Evolutionary conservation across 2,888 invertebrate species (phyloP).

Genomic region (Tethea ocularis): DNA sequence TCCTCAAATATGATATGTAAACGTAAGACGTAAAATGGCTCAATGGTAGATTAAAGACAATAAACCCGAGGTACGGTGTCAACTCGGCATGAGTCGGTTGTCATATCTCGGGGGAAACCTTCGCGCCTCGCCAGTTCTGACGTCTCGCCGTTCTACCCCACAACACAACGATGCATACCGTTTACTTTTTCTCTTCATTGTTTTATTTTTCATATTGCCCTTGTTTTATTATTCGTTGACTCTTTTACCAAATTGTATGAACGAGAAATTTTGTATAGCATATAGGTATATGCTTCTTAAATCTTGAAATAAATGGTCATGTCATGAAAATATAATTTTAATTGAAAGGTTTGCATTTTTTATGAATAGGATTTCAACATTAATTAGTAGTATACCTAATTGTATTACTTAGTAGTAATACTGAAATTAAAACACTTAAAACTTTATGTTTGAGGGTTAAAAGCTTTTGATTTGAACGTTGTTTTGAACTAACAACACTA

Average conservation of each 20-base stretch:
- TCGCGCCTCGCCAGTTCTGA: conserved; percentile 11
- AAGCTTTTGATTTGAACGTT: too few relatives aligned
- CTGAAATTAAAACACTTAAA: conserved; percentile 24
- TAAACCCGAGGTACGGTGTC: conserved; percentile 41
- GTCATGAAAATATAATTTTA: too few relatives aligned
- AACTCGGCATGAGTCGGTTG: conserved; percentile 27
- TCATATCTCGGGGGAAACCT: conserved; percentile 29
- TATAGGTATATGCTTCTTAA: not conserved
- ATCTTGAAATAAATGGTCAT: too few relatives aligned
- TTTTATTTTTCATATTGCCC: conserved; percentile 19
- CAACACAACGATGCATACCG: conserved; percentile 18
- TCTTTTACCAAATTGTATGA: not conserved
- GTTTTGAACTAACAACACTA: conserved; percentile 75
- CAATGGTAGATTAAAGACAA: conserved; percentile 39
- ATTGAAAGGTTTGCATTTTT: too few relatives aligned
- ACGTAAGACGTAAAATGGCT: not conserved
- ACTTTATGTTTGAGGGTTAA: conserved; percentile 66
- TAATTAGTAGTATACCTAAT: too few relatives aligned
- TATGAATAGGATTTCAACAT: too few relatives aligned
- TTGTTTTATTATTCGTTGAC: conserved; percentile 1
- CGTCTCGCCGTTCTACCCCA: conserved; percentile 13
- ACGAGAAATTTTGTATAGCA: not conserved
- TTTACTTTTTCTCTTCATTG: conserved; percentile 21
- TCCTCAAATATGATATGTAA: conserved; percentile 3
- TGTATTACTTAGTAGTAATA: too few relatives aligned